Conservation (phyloP, 2,797 vertebrate genomes). For the Chaetodon trifasciatus region DNA sequence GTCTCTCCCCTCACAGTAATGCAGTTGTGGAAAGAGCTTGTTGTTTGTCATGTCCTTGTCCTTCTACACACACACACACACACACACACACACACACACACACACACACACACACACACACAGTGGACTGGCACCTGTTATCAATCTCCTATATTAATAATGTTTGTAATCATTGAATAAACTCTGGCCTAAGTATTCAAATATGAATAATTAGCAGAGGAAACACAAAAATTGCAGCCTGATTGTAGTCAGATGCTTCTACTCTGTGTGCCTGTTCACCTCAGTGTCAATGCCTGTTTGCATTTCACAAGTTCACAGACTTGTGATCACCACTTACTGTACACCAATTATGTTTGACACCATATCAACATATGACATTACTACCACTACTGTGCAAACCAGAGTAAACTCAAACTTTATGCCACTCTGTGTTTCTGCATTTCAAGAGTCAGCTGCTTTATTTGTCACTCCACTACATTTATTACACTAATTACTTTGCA, state of each 20-base stretch:
- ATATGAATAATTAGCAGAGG: not conserved
- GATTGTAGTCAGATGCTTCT: too few relatives aligned
- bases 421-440: too few relatives aligned
- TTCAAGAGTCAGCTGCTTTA: not conserved
- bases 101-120: constrained; percentile 1
- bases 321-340: not conserved
- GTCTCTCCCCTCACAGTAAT: not conserved
- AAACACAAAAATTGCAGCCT: not conserved
- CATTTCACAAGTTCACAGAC: not conserved
- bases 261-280: not conserved
- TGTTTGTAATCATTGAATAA: not conserved
- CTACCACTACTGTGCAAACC: too few relatives aligned
- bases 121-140: not conserved
- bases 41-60: constrained; percentile 1
- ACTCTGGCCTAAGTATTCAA: not conserved
- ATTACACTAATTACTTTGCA: not conserved
- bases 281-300: not conserved
- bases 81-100: not conserved
- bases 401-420: too few relatives aligned
- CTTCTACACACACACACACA: not conserved
- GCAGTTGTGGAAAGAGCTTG: constrained; percentile 14
- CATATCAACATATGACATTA: too few relatives aligned
- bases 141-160: not conserved
- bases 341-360: not conserved
- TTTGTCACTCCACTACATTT: not conserved